A percentile compares a stretch with the other conserved stretches of the same genome.
Evolutionary conservation across 2,888 invertebrate genomes (phyloP).

Genomic region (Trichopoda pennipes): DNA sequence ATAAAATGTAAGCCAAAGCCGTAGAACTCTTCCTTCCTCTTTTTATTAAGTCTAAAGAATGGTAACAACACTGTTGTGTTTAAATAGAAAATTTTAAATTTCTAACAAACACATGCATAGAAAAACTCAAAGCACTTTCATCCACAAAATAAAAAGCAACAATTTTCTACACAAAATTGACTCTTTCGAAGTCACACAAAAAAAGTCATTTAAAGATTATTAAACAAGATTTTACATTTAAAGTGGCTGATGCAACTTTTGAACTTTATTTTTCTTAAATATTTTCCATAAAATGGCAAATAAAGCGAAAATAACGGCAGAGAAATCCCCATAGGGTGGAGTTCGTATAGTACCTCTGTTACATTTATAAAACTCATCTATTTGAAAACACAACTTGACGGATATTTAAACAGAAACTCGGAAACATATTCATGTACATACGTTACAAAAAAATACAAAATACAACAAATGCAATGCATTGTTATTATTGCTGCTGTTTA

Average conservation of each 20-base stretch:
- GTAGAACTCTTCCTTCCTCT: conserved; percentile 19
- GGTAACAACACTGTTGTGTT: conserved; percentile 22
- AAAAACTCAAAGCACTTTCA: neutral
- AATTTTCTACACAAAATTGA: conserved; percentile 15
- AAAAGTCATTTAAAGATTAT: neutral
- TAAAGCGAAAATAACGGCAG: neutral
- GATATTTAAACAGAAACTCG: conserved; percentile 13
- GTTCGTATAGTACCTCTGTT: conserved; percentile 54
- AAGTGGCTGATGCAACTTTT: neutral
- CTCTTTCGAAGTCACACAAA: neutral
- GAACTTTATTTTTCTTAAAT: conserved; percentile 19
- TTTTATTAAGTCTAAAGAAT: conserved; percentile 12
- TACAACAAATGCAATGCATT: conserved; percentile 8
- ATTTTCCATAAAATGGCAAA: neutral
- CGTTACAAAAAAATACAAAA: conserved; percentile 1
- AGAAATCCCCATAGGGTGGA: conserved; percentile 49
- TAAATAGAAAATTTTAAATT: conserved; percentile 25
- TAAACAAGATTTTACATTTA: conserved; percentile 17
- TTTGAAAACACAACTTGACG: conserved; percentile 15
- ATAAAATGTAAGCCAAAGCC: conserved; percentile 36
- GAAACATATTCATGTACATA: neutral
- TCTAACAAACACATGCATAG: neutral
- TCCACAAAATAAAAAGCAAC: conserved; percentile 24
- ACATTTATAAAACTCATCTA: conserved; percentile 54
- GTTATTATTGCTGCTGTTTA: conserved; percentile 14